Evolutionary conservation across 1,140 invertebrate genomes (phyloP), one percentile per base, ranked within the genome.

Genomic region (Drosophila nebulosa): DNA sequence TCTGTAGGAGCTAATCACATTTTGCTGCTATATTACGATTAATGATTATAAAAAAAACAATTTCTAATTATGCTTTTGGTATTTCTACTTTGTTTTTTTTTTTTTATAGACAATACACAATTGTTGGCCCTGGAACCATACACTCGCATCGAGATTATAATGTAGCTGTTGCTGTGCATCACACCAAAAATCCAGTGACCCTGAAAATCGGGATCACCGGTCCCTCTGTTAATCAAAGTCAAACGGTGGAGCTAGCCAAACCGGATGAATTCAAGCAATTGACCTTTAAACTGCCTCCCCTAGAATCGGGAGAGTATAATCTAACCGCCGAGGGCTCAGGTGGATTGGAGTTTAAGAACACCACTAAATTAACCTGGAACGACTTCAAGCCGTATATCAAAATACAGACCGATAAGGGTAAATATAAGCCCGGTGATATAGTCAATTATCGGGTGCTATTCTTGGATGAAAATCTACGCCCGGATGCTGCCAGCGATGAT

Each of bases 351-450:
- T 97, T 99, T 81, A 95, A 99, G 71, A 98, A 99, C 91, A 97
- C 97, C 0, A 98, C 99, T 89, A 96, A 97, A 91, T 94, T 96
- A 0, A 95, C 97, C 60, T 99, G 98, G 91, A 95, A 95, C 5
- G 94, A 95, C 67, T 95, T 94, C 76, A 94, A 78, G 30, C 63
- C 79, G 3, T 80, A 89, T 24, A 94, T 96, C 36, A 97, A 98
- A 79, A 95, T 99, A 64, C 98, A 99, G 91, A 98, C 97, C 0
- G 98, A 99, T 91, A 97, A 98, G 92, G 95, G 96, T 1, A 95
- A 98, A 62, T 99, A 99, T 90, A 97, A 98, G 90, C 97, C 97
- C 1, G 95, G 96, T 14, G 94, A 96, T 79, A 95, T 94, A 64
- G 94, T 99, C 22, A 94, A 96, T 83, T 98, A 98, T 85, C 94